Conservation (phyloP, 2,888 invertebrate species). For the Nymphalis polychloros region DNA sequence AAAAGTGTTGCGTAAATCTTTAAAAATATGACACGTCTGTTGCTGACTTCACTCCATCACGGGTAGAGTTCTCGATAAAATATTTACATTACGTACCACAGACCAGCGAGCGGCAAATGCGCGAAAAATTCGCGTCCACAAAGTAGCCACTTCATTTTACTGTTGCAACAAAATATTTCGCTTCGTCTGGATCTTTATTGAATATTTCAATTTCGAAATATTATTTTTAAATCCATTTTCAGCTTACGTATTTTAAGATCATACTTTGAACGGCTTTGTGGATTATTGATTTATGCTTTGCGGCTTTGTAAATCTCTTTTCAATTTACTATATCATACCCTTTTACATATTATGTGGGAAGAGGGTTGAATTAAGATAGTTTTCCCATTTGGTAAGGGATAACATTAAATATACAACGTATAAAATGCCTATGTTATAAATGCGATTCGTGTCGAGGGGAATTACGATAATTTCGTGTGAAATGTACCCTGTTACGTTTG, state of each 20-base stretch:
- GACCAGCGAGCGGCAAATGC: conserved; percentile 31
- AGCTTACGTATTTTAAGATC: conserved; percentile 14
- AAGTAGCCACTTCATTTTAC: conserved; percentile 33
- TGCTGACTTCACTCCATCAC: conserved; percentile 45
- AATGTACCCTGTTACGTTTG: conserved; percentile 12
- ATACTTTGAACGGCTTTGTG: conserved; percentile 5
- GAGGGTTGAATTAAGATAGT: conserved; percentile 38
- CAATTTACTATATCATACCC: conserved; percentile 29
- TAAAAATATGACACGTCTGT: conserved; percentile 38
- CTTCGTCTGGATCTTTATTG: conserved; percentile 25
- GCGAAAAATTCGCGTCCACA: conserved; percentile 27
- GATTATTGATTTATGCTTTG: conserved; percentile 25
- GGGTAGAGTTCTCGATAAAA: conserved; percentile 52
- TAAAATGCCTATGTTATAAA: conserved; percentile 17
- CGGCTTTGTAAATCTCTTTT: conserved; percentile 31
- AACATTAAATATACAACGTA: conserved; percentile 25
- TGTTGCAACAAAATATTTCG: conserved; percentile 30
- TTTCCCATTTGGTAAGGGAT: conserved; percentile 28
- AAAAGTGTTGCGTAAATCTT: too few relatives aligned
- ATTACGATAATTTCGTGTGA: conserved; percentile 12
- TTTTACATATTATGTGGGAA: conserved; percentile 22
- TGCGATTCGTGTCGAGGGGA: conserved; percentile 7
- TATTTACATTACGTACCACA: conserved; percentile 51
- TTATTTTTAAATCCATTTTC: conserved; percentile 19
- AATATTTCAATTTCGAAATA: conserved; percentile 40